Base-by-base conservation (phyloP, 2,797 vertebrate genomes). In the Manis crassicaudata region DNA sequence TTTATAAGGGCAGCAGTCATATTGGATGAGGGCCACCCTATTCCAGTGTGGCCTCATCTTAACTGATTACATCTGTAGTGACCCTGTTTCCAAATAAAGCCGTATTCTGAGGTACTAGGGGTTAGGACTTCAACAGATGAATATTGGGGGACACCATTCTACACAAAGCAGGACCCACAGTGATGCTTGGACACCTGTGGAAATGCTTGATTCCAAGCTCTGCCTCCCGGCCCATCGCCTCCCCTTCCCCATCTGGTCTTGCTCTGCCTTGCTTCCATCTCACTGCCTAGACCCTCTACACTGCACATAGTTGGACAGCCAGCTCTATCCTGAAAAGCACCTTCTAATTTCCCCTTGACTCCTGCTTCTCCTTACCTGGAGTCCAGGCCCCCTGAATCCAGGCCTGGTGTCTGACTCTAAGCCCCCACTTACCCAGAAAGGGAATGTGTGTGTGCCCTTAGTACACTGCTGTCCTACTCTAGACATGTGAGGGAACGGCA, bases 181-280 rank as follows among this genome's bases (percentile, higher is more conserved):
- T 27, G 35, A 23, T 12, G 37, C 17, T 18, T 75, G 72, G 29
- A 60, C 14, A 35, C 4, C 46, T 40, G 17, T 25, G 32, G 58
- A 29, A 58, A 10, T 1, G 11, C 8, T 43, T 0, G 0, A 7
- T 16, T 20, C 37, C 77, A n/a, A 27, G 4, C 32, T 37, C 63
- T 29, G 46, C 14, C 6, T 12, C 52, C 25, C 1, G 7, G 32
- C 5, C 21, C 5, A 7, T 37, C 29, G 18, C 32, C 32, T 7
- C 0, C 0, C 40, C 25, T 13, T 54, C 82, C 27, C 65, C 20
- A 35, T 27, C 3, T 7, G 13, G 37, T 27, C 37, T 60, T 2
- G 2, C 32, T 6, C 5, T 32, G 35, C 11, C 21, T 65, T 3
- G 8, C 16, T 32, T 56, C 70, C n/a, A 2, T 43, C 58, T 60